A percentile compares a stretch with the other conserved stretches of the same genome.
phyloP scores from a whole-genome alignment of 2,797 vertebrate genomes.

The Pseudochaenichthys georgianus region DNA sequence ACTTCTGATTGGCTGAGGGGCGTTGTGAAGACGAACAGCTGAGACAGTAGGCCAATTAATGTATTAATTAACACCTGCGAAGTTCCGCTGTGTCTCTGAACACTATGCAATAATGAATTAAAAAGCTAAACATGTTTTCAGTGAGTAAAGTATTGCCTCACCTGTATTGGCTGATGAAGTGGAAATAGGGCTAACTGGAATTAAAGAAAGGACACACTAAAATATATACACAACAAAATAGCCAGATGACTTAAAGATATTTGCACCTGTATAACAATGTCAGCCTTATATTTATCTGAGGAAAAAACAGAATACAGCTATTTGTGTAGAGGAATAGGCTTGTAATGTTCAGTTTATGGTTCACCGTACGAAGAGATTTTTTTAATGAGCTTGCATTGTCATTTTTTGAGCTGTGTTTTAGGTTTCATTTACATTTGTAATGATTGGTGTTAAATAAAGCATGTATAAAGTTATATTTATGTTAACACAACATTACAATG shows the following conservation, averaged over 20 bases:
- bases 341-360: slow-evolving; percentile 2
- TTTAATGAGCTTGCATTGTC: background rate
- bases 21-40: slow-evolving; percentile 37
- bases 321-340: background rate
- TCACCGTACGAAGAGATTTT: background rate
- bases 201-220: background rate
- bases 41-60: slow-evolving; percentile 31
- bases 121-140: background rate
- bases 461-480: background rate
- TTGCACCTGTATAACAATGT: no score
- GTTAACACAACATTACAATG: no score
- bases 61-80: slow-evolving; percentile 4
- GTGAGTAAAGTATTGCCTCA: background rate
- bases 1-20: slow-evolving; percentile 55
- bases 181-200: background rate
- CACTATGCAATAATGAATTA: background rate
- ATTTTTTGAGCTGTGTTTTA: background rate
- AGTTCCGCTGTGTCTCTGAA: background rate
- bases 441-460: background rate
- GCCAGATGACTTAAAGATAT: no score
- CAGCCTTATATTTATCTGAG: background rate
- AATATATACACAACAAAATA: no score
- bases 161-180: background rate
- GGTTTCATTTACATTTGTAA: background rate
- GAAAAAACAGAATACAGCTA: background rate